Base-by-base conservation (phyloP, 30 jellyfish, hydroid and myxozoan genomes). In the Rhopilema esculentum region DNA sequence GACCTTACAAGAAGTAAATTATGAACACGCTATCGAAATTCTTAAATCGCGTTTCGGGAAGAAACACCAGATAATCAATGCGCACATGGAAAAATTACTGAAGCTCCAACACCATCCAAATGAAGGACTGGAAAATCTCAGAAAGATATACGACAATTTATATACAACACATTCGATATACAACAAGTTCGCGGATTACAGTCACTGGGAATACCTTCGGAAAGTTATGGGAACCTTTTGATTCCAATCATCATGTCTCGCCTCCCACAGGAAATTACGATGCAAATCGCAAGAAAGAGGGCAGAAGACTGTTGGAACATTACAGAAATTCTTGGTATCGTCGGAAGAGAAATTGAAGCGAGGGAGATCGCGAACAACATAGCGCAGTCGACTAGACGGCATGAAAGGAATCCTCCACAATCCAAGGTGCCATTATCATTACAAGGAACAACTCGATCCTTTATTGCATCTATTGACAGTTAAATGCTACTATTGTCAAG, bases 241-340 rank as follows among this genome's bases (percentile, higher is more conserved):
- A 71, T 71, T 6, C 82, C 82, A 9, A 67, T 67, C 30, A 40
- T 40, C 57, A 40, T 75, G 85, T 18, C 50, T 22, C 85, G 70
- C 49, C 48, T 75, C 8, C 83, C 91, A 51, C 26, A 66, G 23
- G 91, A 81, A 23, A 81, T 49, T 53, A 40, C 91, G n/a, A 30
- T 81, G 63, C 83, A 81, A 66, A 81, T 81, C 16, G 82, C 83
- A 4, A 28, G 91, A 48, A 81, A 62, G 48, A 81, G 83, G 21
- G 32, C 70, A 48, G 91, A 64, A 31, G 91, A 83, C 33, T 20
- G 21, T 15, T 83, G 92, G 92, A 17, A 69, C 19, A 70, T 69
- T 9, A 52, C 76, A 18, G 92, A 68, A 31, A 69, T 83, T 29
- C 30, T 80, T 24, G 91, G 30, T 9, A 81, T 69, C 51, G 50